Conservation (phyloP, 2,797 vertebrate genomes). For the Antrozous pallidus region DNA sequence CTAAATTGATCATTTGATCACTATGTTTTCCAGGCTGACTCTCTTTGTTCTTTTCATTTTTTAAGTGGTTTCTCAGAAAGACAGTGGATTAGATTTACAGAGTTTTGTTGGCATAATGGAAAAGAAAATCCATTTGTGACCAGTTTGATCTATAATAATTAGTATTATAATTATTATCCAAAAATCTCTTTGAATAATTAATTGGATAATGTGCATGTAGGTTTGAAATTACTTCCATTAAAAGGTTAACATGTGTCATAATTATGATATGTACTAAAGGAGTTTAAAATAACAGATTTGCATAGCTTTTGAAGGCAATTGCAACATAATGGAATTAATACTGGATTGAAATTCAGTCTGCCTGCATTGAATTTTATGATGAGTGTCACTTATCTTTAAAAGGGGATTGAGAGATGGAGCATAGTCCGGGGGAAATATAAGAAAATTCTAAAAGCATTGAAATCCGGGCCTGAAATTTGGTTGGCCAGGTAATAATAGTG, state of each 20-base stretch:
- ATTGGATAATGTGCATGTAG: constrained; percentile 63
- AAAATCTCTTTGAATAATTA: constrained; percentile 67
- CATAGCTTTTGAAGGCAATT: constrained; percentile 53
- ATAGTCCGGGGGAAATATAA: not conserved
- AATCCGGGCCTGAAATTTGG: not conserved
- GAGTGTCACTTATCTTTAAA: not conserved
- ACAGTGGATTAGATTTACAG: constrained; percentile 29
- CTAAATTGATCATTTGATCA: constrained; percentile 53
- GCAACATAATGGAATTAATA: constrained; percentile 29
- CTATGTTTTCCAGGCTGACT: constrained; percentile 14
- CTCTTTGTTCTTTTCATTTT: constrained; percentile 30
- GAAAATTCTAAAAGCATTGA: not conserved
- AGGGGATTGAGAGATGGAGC: not conserved
- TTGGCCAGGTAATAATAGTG: not conserved
- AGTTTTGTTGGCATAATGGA: constrained; percentile 42
- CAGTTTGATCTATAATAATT: constrained; percentile 65
- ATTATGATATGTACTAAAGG: constrained; percentile 54
- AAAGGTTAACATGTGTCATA: constrained; percentile 63
- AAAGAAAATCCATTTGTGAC: constrained; percentile 65
- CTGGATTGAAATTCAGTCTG: constrained; percentile 6
- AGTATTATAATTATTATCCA: constrained; percentile 60
- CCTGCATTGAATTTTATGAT: not conserved
- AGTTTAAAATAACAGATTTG: constrained; percentile 66
- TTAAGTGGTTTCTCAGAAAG: constrained; percentile 21
- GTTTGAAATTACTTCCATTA: constrained; percentile 63